Percentiles rank a stretch among this genome's conserved stretches.
These are phyloP conservation scores for Bimastos eiseni DNA, from an alignment of 2,888 invertebrate genomes.

Conservation along the genomic window DNA sequence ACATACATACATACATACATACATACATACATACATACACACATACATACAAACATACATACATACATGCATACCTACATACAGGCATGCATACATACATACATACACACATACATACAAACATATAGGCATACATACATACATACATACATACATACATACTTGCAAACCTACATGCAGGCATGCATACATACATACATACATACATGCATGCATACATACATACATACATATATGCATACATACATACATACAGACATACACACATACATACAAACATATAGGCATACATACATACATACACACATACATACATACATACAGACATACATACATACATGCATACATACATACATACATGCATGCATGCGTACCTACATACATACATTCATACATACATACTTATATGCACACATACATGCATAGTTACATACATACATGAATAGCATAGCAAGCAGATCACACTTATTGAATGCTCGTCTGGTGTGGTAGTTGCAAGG, in stretches of 20 bases:
- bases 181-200: not conserved
- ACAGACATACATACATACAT: slow-evolving; percentile 23
- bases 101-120: not conserved
- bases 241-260: slow-evolving; percentile 19
- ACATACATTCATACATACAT: not conserved
- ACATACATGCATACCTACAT: not conserved
- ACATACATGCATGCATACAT: not conserved
- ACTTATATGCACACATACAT: no score
- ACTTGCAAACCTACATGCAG: not conserved
- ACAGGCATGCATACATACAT: not conserved
- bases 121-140: not conserved
- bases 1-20: no score
- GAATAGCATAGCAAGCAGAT: no score
- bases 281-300: not conserved
- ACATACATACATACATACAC: no score
- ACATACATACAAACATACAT: no score
- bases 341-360: slow-evolving; percentile 25
- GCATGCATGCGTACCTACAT: not conserved
- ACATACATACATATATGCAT: not conserved
- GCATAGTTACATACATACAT: no score
- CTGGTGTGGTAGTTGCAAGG: no score
- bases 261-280: no score
- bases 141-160: not conserved
- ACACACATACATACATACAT: slow-evolving; percentile 16
- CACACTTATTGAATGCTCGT: no score